phyloP scores from a whole-genome alignment of 2,797 vertebrate genomes.

The Hyperoplus immaculatus region DNA sequence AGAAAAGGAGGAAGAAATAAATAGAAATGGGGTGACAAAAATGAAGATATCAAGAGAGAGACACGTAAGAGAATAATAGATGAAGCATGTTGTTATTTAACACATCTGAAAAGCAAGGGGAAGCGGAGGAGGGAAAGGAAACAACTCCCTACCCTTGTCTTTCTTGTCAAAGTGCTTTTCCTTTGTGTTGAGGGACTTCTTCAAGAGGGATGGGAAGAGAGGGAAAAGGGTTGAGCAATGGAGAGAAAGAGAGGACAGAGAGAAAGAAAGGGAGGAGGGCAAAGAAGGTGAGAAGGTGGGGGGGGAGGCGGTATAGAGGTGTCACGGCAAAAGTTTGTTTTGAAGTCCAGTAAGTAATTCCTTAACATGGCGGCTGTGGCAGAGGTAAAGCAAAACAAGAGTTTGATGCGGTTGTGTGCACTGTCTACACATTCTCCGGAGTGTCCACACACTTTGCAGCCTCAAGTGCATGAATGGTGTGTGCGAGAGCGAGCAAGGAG shows the following conservation, averaged over 20 bases:
- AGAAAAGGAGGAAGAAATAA: constrained; percentile 28
- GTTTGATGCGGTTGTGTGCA: constrained; percentile 32
- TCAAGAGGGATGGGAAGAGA: constrained; percentile 19
- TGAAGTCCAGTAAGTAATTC: constrained; percentile 76
- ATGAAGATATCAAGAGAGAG: constrained; percentile 42
- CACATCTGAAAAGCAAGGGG: constrained; percentile 49
- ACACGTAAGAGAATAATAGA: constrained; percentile 65
- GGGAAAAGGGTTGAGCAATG: constrained; percentile 9
- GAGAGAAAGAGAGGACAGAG: constrained; percentile 20
- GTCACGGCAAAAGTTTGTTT: constrained; percentile 57
- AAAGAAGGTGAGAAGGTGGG: constrained; percentile 62
- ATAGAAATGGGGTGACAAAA: constrained; percentile 45
- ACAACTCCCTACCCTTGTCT: constrained; percentile 51
- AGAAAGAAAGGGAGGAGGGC: constrained; percentile 46
- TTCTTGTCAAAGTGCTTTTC: constrained; percentile 57
- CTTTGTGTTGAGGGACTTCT: constrained; percentile 53
- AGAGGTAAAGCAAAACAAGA: constrained; percentile 44
- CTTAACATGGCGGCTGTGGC: constrained; percentile 54
- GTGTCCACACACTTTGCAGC: constrained; percentile 36
- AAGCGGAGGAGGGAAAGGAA: constrained; percentile 1
- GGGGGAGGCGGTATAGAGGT: constrained; percentile 40
- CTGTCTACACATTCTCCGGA: constrained; percentile 48
- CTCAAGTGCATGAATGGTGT: constrained; percentile 51
- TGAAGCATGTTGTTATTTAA: constrained; percentile 68
- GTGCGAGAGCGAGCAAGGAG: constrained; percentile 35